Evolutionary conservation across 2,113 vertebrate genomes (phyloP).

Genomic region (Aviceda subcristata): DNA sequence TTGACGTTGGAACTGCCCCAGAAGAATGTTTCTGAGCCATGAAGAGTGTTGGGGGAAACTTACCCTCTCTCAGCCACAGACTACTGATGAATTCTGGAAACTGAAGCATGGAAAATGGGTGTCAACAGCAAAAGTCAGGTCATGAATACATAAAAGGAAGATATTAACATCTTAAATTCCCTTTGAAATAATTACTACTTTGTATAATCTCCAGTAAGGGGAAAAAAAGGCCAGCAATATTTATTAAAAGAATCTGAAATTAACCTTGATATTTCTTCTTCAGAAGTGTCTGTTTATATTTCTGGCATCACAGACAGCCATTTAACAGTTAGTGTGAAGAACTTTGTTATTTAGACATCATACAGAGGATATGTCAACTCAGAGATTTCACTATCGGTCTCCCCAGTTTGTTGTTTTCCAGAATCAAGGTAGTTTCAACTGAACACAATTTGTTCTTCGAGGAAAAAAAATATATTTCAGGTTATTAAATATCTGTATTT

Average conservation of each 20-base stretch:
- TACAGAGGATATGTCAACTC: background rate
- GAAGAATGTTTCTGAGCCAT: background rate
- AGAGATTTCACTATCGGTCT: background rate
- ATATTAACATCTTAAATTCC: background rate
- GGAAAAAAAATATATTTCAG: too few relatives aligned
- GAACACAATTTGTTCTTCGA: background rate
- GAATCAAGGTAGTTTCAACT: background rate
- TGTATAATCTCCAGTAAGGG: background rate
- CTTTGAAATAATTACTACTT: background rate
- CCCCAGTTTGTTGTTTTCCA: background rate
- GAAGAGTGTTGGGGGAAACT: accelerated
- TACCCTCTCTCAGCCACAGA: background rate
- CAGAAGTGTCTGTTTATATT: background rate
- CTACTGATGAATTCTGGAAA: background rate
- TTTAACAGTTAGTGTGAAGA: background rate
- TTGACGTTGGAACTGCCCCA: background rate
- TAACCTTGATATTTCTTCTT: background rate
- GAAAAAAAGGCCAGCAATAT: background rate
- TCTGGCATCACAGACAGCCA: background rate
- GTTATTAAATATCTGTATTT: background rate
- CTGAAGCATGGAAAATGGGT: background rate
- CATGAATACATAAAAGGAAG: background rate
- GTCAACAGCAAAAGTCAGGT: background rate
- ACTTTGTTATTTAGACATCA: background rate
- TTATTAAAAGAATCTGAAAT: background rate